Conservation (phyloP, 2,113 vertebrate species). For the Salvelinus fontinalis region DNA sequence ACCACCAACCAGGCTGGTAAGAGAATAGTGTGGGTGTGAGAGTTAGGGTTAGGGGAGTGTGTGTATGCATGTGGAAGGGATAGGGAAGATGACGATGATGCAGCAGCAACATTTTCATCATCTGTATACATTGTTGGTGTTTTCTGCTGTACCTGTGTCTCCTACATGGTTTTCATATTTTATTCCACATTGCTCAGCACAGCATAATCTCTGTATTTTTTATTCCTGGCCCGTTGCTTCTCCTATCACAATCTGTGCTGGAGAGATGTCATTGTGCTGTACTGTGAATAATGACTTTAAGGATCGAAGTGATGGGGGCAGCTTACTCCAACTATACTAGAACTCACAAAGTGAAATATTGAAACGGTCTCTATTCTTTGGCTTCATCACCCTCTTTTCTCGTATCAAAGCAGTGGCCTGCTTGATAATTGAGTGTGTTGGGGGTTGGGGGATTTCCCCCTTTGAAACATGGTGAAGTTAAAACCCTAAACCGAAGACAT, state of each 20-base stretch:
- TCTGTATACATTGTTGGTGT: no score
- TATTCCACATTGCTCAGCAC: neutral
- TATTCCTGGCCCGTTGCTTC: constrained; percentile 20
- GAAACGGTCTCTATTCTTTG: constrained; percentile 4
- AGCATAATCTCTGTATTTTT: constrained; percentile 20
- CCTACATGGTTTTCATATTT: no score
- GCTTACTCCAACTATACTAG: constrained; percentile 2
- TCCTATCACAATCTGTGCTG: constrained; percentile 25
- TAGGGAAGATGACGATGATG: no score
- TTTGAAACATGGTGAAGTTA: constrained; percentile 21
- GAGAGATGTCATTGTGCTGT: constrained; percentile 32
- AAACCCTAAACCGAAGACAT: constrained; percentile 9
- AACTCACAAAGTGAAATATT: constrained; percentile 16
- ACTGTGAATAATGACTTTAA: constrained; percentile 42
- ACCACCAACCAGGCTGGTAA: constrained; percentile 98
- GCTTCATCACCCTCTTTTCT: neutral
- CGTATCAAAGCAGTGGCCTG: constrained; percentile 37
- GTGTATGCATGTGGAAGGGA: neutral
- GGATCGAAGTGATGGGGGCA: neutral
- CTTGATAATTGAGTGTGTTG: constrained; percentile 32
- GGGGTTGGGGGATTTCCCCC: constrained; percentile 13
- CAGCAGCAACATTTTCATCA: no score
- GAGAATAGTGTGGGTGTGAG: constrained; percentile 12
- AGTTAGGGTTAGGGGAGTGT: neutral
- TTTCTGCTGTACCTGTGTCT: no score